Percentiles rank a stretch among this genome's conserved stretches.
These are phyloP conservation scores for Lasioglossum pauxillum DNA, from an alignment of 2,888 invertebrate genomes.

Conservation along the genomic window DNA sequence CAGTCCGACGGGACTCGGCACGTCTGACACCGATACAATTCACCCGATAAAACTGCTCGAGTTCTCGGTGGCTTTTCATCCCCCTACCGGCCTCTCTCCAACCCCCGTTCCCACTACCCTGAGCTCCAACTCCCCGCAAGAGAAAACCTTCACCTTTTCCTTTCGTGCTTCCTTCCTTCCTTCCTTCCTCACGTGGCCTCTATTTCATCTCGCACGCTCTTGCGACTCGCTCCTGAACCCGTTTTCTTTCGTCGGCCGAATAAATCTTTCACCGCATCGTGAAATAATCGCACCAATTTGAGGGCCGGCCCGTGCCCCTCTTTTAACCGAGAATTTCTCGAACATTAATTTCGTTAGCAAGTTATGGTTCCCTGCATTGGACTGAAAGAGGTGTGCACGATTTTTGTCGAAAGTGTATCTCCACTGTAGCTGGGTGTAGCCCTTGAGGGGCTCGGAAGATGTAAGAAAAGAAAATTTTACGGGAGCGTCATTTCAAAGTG, in stretches of 20 bases:
- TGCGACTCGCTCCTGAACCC: constrained; percentile 29
- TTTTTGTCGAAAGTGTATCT: neutral
- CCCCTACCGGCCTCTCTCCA: neutral
- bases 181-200: constrained; percentile 16
- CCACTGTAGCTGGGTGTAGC: neutral
- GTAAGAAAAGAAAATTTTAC: no score
- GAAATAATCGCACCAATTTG: constrained; percentile 26
- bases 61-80: constrained; percentile 62
- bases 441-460: neutral
- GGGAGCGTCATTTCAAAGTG: no score
- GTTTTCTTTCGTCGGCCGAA: constrained; percentile 38
- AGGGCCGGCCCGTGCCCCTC: neutral
- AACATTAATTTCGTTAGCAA: neutral
- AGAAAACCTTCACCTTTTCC: constrained; percentile 53
- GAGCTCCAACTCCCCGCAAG: neutral
- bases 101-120: neutral
- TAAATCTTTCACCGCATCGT: constrained; percentile 26
- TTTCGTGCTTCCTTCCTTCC: constrained; percentile 48
- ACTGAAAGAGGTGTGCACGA: neutral
- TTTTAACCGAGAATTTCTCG: neutral
- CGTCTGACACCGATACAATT: constrained; percentile 79
- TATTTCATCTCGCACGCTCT: constrained; percentile 28
- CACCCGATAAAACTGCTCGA: constrained; percentile 73
- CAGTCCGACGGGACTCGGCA: constrained; percentile 71
- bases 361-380: neutral